These are phyloP conservation scores for Odontothrips loti DNA, from an alignment of 2,888 invertebrate genomes.

Conservation along the genomic window DNA sequence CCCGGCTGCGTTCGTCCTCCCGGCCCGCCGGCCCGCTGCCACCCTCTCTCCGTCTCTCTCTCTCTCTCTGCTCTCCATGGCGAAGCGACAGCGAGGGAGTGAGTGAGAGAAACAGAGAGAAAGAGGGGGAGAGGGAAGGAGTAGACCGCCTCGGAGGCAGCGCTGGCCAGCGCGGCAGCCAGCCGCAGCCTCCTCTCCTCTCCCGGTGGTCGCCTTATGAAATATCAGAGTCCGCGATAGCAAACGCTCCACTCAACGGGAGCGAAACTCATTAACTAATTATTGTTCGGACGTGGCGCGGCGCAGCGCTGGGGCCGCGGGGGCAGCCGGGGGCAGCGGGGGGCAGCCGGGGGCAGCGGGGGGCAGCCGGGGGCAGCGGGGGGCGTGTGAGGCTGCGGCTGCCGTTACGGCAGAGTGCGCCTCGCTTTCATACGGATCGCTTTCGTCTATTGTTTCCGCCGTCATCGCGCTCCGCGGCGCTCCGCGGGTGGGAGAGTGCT, in stretches of 20 bases:
- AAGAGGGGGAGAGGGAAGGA: not conserved
- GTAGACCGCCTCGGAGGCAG: not conserved
- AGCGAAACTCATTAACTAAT: slow-evolving; percentile 26
- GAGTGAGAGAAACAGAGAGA: not conserved
- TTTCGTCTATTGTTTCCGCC: not conserved
- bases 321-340: not conserved
- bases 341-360: not conserved
- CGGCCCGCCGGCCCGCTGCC: not conserved
- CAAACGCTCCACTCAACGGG: not conserved
- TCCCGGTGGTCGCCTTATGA: not conserved
- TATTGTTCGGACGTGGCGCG: not conserved
- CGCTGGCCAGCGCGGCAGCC: no score
- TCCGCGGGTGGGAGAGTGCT: not conserved
- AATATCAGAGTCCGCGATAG: slow-evolving; percentile 4
- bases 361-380: not conserved
- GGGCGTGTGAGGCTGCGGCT: not conserved
- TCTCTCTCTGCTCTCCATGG: no score
- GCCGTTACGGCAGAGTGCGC: no score
- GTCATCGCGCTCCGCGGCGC: not conserved
- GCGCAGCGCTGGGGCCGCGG: not conserved
- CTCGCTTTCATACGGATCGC: not conserved
- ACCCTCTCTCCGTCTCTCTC: no score
- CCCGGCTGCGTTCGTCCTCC: not conserved
- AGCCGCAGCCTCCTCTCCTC: no score
- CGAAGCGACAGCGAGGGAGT: not conserved